A percentile compares a stretch with the other conserved stretches of the same genome.
Evolutionary conservation across 2,797 vertebrate species (phyloP).

Genomic region (Borostomias antarcticus): DNA sequence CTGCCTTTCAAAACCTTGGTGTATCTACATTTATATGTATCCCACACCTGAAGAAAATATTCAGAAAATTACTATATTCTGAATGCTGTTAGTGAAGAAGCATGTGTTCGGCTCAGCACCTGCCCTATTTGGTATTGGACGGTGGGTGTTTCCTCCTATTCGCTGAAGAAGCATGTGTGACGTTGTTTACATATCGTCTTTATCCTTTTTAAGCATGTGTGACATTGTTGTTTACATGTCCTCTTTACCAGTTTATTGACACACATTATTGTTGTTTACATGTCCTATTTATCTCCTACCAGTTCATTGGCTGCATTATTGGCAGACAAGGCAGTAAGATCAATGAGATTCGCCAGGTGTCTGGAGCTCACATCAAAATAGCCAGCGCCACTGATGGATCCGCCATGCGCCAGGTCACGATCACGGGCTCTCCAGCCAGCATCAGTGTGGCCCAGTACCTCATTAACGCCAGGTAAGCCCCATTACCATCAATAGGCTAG

Average conservation of each 20-base stretch:
- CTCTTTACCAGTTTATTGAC: constrained; percentile 34
- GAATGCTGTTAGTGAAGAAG: too few species aligned
- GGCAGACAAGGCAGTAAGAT: constrained; percentile 97
- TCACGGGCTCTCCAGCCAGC: constrained; percentile 91
- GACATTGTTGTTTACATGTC: background rate
- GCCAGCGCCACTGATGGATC: constrained; percentile 93
- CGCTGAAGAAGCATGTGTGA: too few species aligned
- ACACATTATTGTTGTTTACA: constrained; percentile 52
- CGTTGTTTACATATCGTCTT: too few species aligned
- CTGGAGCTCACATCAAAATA: constrained; percentile 96
- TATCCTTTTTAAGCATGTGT: too few species aligned
- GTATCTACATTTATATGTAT: too few species aligned
- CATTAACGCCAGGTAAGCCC: constrained; percentile 92
- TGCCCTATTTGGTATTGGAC: too few species aligned
- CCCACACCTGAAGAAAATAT: too few species aligned
- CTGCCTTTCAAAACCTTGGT: too few species aligned
- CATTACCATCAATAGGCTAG: constrained; percentile 25
- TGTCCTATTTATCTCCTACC: constrained; percentile 34
- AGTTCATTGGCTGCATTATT: constrained; percentile 98
- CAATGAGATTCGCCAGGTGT: constrained; percentile 97
- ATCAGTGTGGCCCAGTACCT: constrained; percentile 96
- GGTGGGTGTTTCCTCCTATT: too few species aligned
- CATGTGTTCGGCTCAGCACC: too few species aligned
- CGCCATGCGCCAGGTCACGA: constrained; percentile 90
- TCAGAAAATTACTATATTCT: too few species aligned